Base-by-base conservation (phyloP, 2,888 invertebrate genomes). In the Graphium colonna region DNA sequence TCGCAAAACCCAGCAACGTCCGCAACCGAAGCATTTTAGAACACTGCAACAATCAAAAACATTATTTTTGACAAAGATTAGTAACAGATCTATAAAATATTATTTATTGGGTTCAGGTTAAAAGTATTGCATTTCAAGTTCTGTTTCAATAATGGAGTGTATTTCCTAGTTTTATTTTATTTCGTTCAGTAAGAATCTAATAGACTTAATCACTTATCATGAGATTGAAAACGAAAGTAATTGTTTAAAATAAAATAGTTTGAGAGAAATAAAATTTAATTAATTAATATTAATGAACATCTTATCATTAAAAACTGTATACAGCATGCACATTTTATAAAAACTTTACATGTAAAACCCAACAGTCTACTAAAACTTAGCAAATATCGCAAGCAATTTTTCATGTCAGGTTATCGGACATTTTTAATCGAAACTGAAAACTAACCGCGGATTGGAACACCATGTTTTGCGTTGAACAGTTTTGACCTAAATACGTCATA, bases 391-490 rank as follows among this genome's bases (percentile, higher is more conserved):
- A 16, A 31, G 43, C 47, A 31, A 53, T 48, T 43, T 48, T 53
- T 53, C 53, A 53, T 16, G 48, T 53, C 43, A 42, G 21, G 9
- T 38, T 38, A 48, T 48, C 48, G 53, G 16, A 53, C 43, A 8
- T 53, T 53, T 51, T 53, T 53, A 53, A 53, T 48, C 48, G 53
- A 53, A 53, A 48, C 48, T 53, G 48, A 43, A 53, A 53, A 53
- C 53, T 48, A 43, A 42, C 46, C 42, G 38, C 16, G 38, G 43
- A 48, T 48, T 38, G 38, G 31, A 28, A 28, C 48, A 53, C 42
- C 48, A 43, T 53, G 52, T 52, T 52, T 48, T 52, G 42, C 46
- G 7, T 41, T 41, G 52, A 52, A 52, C 47, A 52, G 16, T 42
- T 43, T 38, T 17, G 53, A 53, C 48, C 53, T 28, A 28, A 48